Percentiles rank a stretch among this genome's conserved stretches.
Evolutionary conservation across 2,888 invertebrate genomes (phyloP).

Genomic region (Hartigia nigra): DNA sequence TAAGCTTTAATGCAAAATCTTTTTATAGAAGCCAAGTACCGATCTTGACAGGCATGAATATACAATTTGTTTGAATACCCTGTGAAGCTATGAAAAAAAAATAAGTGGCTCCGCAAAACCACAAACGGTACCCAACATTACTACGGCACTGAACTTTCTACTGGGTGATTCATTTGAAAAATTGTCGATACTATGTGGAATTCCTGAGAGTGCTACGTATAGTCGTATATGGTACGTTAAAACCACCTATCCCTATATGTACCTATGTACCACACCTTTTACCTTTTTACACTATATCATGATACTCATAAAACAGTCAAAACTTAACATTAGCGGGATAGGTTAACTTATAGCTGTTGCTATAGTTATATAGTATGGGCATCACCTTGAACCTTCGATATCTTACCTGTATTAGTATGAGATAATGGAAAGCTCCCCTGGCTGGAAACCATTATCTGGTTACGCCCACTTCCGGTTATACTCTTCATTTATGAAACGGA

Average conservation of each 20-base stretch:
- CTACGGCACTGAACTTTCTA: neutral
- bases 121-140: neutral
- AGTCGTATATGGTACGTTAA: neutral
- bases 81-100: neutral
- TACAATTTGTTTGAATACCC: neutral
- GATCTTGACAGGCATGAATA: neutral
- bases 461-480: neutral
- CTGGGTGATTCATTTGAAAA: neutral
- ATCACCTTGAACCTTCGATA: neutral
- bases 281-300: neutral
- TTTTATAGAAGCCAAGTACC: neutral
- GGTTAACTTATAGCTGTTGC: neutral
- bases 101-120: neutral
- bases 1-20: neutral
- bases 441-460: neutral
- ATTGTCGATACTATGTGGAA: neutral
- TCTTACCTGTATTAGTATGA: neutral
- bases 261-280: neutral
- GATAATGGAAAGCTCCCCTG: neutral
- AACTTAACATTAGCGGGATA: neutral
- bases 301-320: neutral
- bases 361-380: neutral
- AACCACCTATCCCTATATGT: neutral
- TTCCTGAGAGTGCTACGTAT: neutral
- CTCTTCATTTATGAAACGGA: neutral